Base-by-base conservation (phyloP, 2,797 vertebrate genomes). In the Dicrostonyx torquatus region DNA sequence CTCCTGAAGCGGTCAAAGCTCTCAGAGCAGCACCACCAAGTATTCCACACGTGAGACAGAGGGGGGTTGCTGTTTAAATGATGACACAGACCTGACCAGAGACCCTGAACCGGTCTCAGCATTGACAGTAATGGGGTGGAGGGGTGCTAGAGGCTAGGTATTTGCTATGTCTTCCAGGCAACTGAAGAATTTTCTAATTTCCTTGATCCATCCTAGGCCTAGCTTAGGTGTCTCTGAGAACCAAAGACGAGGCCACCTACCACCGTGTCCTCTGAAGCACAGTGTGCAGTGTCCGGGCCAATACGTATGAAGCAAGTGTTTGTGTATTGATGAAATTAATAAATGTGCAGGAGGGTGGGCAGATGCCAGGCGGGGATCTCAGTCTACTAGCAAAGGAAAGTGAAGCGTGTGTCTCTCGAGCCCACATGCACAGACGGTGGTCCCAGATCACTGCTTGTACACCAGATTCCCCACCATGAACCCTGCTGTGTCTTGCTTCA, bases 271-370 rank as follows among this genome's bases (percentile, higher is more conserved):
- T 14, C 72, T 76, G 66, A 84, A 84, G 68, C 15, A 24, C 1
- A 62, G 17, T 60, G 45, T 4, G 18, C 34, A 13, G 15, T 18
- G 29, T 58, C 34, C 53, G 70, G 70, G 6, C 13, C 26, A 29
- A 24, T 31, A 34, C 6, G 26, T 26, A 50, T 37, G 29, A 76
- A 87, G 29, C 48, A 80, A 58, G 6, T 6, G 1, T 40, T 77
- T 37, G 4, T 10, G 34, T n/a, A 17, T 1, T 53, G 31, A 89
- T 60, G 18, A 7, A 78, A 75, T 50, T 34, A 78, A 43, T 11
- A 53, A 26, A 26, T 29, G 3, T 14, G 37, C 1, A 11, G 1
- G 20, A 40, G 0, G 2, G 9, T 13, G 9, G 26, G 12, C 34
- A 8, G 14, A 24, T 6, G 12, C 20, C 55, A 7, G 75, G 26